Evolutionary conservation across 1,140 invertebrate species (phyloP).

Genomic region (Ceratoteleas bidentatus): DNA sequence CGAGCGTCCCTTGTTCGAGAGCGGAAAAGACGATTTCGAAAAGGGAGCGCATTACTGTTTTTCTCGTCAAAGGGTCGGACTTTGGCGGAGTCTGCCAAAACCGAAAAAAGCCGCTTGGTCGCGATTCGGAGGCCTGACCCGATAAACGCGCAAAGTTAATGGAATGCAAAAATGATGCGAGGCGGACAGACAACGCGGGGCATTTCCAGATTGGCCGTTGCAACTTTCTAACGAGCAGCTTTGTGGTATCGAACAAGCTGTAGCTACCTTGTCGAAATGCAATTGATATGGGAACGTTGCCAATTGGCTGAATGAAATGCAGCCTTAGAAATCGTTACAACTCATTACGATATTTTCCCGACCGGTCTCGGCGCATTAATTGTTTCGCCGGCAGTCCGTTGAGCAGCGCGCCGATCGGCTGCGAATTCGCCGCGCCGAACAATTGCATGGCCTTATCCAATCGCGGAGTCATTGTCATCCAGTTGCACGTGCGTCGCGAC

Average conservation of each 20-base stretch:
- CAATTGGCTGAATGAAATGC: conserved; percentile 63
- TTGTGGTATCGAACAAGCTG: conserved; percentile 49
- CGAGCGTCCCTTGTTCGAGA: no score
- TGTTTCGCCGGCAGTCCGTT: conserved; percentile 31
- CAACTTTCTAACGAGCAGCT: conserved; percentile 64
- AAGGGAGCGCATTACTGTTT: no score
- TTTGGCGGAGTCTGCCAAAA: no score
- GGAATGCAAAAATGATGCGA: conserved; percentile 49
- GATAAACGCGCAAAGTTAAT: conserved; percentile 43
- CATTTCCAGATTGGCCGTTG: conserved; percentile 47
- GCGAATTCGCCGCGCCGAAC: no score
- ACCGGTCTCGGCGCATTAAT: conserved; percentile 34
- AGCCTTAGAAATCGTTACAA: conserved; percentile 52
- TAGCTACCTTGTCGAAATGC: conserved; percentile 58
- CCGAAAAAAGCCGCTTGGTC: no score
- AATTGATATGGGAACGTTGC: conserved; percentile 67
- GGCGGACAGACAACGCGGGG: conserved; percentile 26
- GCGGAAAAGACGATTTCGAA: no score
- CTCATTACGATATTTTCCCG: conserved; percentile 61
- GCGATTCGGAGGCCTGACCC: no score
- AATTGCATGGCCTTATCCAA: no score
- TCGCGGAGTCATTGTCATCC: no score
- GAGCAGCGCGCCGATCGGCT: no score
- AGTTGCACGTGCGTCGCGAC: no score
- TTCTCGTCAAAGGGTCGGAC: no score